phyloP scores from a whole-genome alignment of 2,888 invertebrate genomes.

The Idaea dimidiata region DNA sequence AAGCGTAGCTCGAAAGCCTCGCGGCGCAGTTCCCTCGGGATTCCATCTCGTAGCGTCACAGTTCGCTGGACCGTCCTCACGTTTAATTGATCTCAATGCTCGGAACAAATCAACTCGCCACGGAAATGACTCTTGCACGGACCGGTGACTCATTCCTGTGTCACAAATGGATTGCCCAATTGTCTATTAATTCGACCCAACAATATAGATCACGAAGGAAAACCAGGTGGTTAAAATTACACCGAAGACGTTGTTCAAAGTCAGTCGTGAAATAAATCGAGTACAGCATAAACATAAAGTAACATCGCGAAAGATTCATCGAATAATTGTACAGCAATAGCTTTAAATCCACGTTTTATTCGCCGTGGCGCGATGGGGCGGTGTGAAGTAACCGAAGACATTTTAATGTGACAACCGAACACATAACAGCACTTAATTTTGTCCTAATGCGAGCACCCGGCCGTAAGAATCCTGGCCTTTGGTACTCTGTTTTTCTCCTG shows the following conservation, averaged over 20 bases:
- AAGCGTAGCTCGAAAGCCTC: slow-evolving; percentile 42
- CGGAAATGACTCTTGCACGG: slow-evolving; percentile 62
- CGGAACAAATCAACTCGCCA: slow-evolving; percentile 71
- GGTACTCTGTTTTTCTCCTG: slow-evolving; percentile 61
- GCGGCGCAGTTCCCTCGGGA: slow-evolving; percentile 61
- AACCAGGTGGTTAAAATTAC: slow-evolving; percentile 17
- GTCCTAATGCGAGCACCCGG: slow-evolving; percentile 69
- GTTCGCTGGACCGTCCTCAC: slow-evolving; percentile 53
- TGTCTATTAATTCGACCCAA: slow-evolving; percentile 23
- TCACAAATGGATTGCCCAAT: slow-evolving; percentile 34
- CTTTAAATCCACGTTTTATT: slow-evolving; percentile 54
- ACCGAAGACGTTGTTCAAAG: slow-evolving; percentile 24
- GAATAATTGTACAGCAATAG: slow-evolving; percentile 68
- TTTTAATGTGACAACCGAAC: slow-evolving; percentile 77
- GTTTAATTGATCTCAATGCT: slow-evolving; percentile 76
- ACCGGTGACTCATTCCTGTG: slow-evolving; percentile 50
- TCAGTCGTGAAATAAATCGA: slow-evolving; percentile 45
- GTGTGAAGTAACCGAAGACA: slow-evolving; percentile 68
- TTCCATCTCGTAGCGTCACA: slow-evolving; percentile 65
- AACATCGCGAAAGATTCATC: slow-evolving; percentile 52
- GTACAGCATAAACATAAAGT: slow-evolving; percentile 47
- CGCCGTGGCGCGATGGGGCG: slow-evolving; percentile 39
- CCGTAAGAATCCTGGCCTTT: slow-evolving; percentile 60
- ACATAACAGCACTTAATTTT: slow-evolving; percentile 80
- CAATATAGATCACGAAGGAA: background rate